Evolutionary conservation across 2,797 vertebrate genomes (phyloP).

Genomic region (Fundulus diaphanus): DNA sequence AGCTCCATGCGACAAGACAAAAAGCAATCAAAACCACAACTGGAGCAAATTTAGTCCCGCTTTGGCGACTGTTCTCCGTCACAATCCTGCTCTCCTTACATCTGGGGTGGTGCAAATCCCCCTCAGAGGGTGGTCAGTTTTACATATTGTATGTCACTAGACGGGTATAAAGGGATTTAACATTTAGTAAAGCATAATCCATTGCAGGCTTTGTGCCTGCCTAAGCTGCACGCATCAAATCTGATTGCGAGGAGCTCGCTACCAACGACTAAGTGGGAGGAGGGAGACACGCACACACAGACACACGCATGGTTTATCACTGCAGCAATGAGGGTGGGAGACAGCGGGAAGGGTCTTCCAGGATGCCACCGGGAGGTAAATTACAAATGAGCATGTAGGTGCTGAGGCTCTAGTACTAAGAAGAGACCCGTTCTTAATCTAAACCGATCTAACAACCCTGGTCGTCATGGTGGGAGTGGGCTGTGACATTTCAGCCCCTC

Average conservation of each 20-base stretch:
- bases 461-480: constrained; percentile 30
- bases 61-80: constrained; percentile 30
- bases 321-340: constrained; percentile 68
- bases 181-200: constrained; percentile 85
- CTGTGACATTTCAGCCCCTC: constrained; percentile 40
- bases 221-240: constrained; percentile 82
- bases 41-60: constrained; percentile 21
- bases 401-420: constrained; percentile 21
- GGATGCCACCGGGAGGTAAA: constrained; percentile 73
- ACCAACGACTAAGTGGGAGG: constrained; percentile 66
- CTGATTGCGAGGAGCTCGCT: constrained; percentile 81
- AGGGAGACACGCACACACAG: constrained; percentile 28
- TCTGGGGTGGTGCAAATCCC: constrained; percentile 72
- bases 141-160: constrained; percentile 86
- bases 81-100: constrained; percentile 27
- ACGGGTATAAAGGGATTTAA: constrained; percentile 85
- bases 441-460: constrained; percentile 49
- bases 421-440: constrained; percentile 48
- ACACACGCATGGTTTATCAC: constrained; percentile 52
- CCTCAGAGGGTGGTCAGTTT: constrained; percentile 83
- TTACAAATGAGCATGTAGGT: constrained; percentile 54
- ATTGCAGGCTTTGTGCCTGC: constrained; percentile 78
- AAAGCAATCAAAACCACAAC: constrained; percentile 65
- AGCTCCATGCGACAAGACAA: constrained; percentile 60
- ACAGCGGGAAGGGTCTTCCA: constrained; percentile 66